Percentiles rank a stretch among this genome's conserved stretches.
These are phyloP conservation scores for Struthidea cinerea DNA, from an alignment of 2,113 vertebrate species.

Conservation along the genomic window DNA sequence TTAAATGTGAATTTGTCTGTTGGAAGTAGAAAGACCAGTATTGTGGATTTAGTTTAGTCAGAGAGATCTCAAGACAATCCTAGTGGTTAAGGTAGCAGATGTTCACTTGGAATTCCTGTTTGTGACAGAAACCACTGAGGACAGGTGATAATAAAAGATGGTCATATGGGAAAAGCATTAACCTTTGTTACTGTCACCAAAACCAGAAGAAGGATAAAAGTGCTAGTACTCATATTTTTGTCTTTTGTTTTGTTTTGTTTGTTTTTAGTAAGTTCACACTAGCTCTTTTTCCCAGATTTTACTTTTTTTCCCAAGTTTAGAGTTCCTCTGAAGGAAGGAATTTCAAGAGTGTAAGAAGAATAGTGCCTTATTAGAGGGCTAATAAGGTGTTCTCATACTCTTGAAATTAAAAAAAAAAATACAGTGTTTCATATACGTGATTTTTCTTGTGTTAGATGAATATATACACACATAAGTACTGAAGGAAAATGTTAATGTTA, in stretches of 20 bases:
- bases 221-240: not conserved
- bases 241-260: not conserved
- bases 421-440: fast-evolving
- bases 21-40: not conserved
- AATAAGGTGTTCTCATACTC: not conserved
- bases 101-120: not conserved
- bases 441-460: not conserved
- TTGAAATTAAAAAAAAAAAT: not conserved
- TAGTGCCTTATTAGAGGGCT: not conserved
- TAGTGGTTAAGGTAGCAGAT: not conserved
- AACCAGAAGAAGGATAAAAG: not conserved
- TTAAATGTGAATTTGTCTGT: not conserved
- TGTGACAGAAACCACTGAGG: not conserved
- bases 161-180: not conserved
- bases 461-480: not conserved
- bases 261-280: not conserved
- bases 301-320: not conserved
- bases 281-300: not conserved
- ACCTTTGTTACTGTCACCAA: not conserved
- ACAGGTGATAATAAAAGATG: not conserved
- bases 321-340: not conserved
- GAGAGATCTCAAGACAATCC: not conserved
- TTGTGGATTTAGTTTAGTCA: too few relatives aligned
- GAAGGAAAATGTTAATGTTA: not conserved
- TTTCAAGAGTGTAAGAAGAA: not conserved